Base-by-base conservation (phyloP, 1,140 invertebrate genomes). In the Apis laboriosa region DNA sequence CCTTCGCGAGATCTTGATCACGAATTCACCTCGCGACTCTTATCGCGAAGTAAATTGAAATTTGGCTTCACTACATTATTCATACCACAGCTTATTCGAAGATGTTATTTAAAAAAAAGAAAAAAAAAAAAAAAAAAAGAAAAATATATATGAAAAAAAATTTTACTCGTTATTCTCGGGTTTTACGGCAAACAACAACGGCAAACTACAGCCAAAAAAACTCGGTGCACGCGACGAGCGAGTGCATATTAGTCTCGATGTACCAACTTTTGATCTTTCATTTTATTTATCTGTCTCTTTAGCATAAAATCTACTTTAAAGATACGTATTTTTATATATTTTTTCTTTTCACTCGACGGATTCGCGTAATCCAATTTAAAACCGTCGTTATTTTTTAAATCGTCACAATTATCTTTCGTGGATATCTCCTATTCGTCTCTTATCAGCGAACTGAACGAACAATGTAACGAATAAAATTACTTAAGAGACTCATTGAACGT, bases 111-210 rank as follows among this genome's bases (percentile, higher is more conserved):
- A 5, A 63, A 63, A n/a, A 13, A 68, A 15, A 72, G 60, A 77
- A 77, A 73, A 63, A 28, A 64, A 49, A 19, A 73, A 49, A 24
- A 66, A 21, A 34, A 34, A 34, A 34, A 34, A 56, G 19, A 66
- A 21, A 60, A 61, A 43, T 43, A 43, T 43, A 43, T 43, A 43
- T 43, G 55, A 21, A 51, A n/a, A 51, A 34, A 78, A 19, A 56
- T 21, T 24, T 88, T 68, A 88, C 86, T 85, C 80, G 68, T 88
- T 83, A 88, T 70, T 75, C 66, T 84, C 71, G 84, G 80, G 61
- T 81, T 63, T 73, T 80, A 88, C 80, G 84, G 68, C 84, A 88
- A 88, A 88, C 86, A 88, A 83, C 72, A 88, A 88, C 53, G 73
- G 67, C 77, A 84, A 88, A 83, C 83, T 87, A 85, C 86, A 85